Evolutionary conservation across 2,113 vertebrate genomes (phyloP).

Genomic region (Calcarius ornatus): DNA sequence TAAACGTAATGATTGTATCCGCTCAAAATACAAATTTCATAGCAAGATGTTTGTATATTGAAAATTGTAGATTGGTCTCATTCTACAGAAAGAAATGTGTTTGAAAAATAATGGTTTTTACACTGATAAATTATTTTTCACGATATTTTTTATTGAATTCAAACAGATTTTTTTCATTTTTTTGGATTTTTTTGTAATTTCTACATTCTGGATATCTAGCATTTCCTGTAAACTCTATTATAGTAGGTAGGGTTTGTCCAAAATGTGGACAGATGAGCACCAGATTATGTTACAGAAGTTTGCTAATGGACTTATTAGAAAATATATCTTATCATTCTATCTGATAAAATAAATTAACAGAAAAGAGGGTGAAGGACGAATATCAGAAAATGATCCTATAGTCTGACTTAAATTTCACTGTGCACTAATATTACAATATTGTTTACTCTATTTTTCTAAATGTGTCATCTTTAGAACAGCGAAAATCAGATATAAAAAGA

Average conservation of each 20-base stretch:
- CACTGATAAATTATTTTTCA: neutral
- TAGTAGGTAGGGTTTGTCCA: neutral
- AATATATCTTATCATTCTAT: neutral
- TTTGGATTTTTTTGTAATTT: neutral
- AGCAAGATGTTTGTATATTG: neutral
- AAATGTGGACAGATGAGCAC: neutral
- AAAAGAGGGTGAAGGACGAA: neutral
- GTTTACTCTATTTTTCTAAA: neutral
- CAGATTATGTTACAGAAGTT: neutral
- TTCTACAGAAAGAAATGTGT: neutral
- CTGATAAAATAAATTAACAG: neutral
- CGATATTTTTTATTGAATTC: neutral
- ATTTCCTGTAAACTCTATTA: neutral
- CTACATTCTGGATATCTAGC: neutral
- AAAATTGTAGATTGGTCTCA: neutral
- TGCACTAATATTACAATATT: neutral
- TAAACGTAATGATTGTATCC: neutral
- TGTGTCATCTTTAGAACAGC: neutral
- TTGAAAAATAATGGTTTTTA: neutral
- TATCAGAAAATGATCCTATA: neutral
- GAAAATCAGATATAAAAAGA: neutral
- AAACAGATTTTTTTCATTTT: neutral
- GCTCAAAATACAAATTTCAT: neutral
- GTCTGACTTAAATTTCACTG: neutral
- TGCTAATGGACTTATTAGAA: neutral